Base-by-base conservation (phyloP, 2,113 vertebrate species). In the Urocynchramus pylzowi region DNA sequence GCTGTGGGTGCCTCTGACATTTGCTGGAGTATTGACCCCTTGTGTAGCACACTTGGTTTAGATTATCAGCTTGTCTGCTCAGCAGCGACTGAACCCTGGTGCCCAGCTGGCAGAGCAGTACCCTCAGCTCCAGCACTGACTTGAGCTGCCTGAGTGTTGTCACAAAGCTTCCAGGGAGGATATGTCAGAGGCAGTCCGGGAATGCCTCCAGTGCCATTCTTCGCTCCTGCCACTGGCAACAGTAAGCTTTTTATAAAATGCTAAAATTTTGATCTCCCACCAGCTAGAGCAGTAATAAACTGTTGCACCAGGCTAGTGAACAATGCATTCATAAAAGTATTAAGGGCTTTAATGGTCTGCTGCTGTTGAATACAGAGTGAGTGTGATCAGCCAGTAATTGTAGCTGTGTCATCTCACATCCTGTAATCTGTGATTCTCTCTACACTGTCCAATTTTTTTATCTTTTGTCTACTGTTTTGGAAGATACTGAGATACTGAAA, bases 341-440 rank as follows among this genome's bases (percentile, higher is more conserved):
- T 95, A 93, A 96, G 81, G 77, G 95, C 95, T 97, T 97, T 97
- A 96, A 95, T 96, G 94, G 96, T 97, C 96, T 97, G 10, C 81
- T 96, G 95, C 93, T 75, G 74, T 41, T 96, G 95, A 97, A 96
- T 95, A 2, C 83, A 37, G 80, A 80, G 67, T 27, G 27, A 71
- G 93, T 82, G 57, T 27, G 53, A 84, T 81, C 84, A 71, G 89
- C 86, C 64, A 50, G 19, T 92, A 92, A 93, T 89, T 93, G 91
- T 78, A 78, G 91, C 91, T 81, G 56, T 90, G 83, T 95, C 77
- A 71, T 68, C 95, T 87, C 74, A 56, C 81, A 79, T 87, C 68
- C 87, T 94, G 60, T 70, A 91, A 76, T 89, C 73, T 94, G 73
- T 28, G 57, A 52, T 81, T 95, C 80, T 89, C 76, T 86, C 70